Conservation (phyloP, 2,113 vertebrate species). For the Rostratula benghalensis region DNA sequence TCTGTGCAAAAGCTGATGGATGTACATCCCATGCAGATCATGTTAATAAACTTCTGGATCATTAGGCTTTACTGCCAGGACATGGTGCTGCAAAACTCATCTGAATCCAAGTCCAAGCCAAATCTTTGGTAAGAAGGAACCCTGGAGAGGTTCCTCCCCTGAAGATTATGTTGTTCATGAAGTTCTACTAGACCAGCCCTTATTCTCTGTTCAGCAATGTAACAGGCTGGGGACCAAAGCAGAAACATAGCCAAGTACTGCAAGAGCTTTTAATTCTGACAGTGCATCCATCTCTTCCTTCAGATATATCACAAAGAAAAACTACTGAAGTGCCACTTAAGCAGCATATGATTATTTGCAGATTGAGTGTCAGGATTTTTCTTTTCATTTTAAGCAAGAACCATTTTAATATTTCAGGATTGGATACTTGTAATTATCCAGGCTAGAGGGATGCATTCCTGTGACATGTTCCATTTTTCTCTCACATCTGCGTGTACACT, state of each 20-base stretch:
- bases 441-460: neutral
- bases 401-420: neutral
- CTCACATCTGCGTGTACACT: neutral
- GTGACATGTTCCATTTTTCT: neutral
- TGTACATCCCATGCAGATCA: neutral
- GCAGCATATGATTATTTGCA: slow-evolving; percentile 13
- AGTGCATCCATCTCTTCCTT: slow-evolving; percentile 35
- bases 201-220: neutral
- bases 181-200: neutral
- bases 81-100: neutral
- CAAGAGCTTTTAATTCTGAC: slow-evolving; percentile 29
- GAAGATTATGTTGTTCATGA: neutral
- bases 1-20: neutral
- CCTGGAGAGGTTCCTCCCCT: neutral
- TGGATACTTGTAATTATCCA: neutral
- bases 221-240: slow-evolving; percentile 19
- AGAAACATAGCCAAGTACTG: slow-evolving; percentile 33
- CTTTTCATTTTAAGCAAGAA: slow-evolving; percentile 3
- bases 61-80: neutral
- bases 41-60: neutral
- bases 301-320: neutral
- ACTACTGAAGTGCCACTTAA: neutral
- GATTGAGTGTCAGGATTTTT: neutral
- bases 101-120: neutral
- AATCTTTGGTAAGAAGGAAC: neutral